Base-by-base conservation (phyloP, 2,113 vertebrate genomes). In the Calyptomena viridis region DNA sequence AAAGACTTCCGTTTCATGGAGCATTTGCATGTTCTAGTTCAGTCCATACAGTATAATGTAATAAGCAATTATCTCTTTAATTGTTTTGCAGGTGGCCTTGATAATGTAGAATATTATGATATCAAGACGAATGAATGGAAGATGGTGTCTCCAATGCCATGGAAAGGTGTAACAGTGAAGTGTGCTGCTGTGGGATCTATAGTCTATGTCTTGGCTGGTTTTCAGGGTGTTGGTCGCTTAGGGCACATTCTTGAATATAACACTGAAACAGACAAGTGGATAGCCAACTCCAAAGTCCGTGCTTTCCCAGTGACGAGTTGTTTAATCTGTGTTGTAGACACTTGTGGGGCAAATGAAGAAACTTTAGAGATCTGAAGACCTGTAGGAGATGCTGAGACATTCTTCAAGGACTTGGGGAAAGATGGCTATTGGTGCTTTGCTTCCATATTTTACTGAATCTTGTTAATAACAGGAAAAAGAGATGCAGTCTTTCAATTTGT, bases 271-370 rank as follows among this genome's bases (percentile, higher is more conserved):
- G 99, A 99, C 97, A 99, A 99, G 95, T 99, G 99, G 99, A 97
- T 99, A 52, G 98, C 98, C 62, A 99, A 99, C 96, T 99, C 98
- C 87, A 99, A 99, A 98, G 99, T 99, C 82, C 98, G 99, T n/a
- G 99, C 99, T 56, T 99, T 99, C 84, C 99, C 99, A 12, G 99
- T 99, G 94, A 99, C 99, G 31, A 99, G 99, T 96, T 99, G 99
- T 95, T 98, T 99, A 86, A 99, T 99, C 96, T 99, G 99, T 93
- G 99, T 99, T 84, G 99, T 99, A 69, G 99, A 99, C 97, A 99
- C 98, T 22, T 99, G 99, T 67, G 99, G 99, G 35, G 99, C 99
- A 96, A 99, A 99, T 67, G 99, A 99, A 97, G 99, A 99, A 79
- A 98, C 98, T 40, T 96, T 98, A 84, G 98, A 98, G 95, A 98